phyloP scores from a whole-genome alignment of 2,113 vertebrate genomes.

The Tamias sibiricus region DNA sequence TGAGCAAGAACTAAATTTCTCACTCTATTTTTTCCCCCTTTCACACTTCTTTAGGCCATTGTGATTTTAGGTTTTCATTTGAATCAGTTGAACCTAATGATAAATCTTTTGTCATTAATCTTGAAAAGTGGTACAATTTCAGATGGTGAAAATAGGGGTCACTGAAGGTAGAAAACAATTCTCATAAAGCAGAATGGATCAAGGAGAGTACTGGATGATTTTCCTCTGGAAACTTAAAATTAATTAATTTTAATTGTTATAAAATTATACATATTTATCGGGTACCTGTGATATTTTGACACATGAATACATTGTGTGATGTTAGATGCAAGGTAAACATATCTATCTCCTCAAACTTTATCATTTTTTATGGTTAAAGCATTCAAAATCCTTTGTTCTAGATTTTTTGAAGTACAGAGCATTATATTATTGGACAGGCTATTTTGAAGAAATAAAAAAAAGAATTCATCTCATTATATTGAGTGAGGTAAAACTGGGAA shows the following conservation, averaged over 20 bases:
- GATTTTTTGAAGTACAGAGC: no score
- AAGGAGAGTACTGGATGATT: neutral
- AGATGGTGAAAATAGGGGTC: neutral
- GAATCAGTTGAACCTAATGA: neutral
- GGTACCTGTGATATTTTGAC: no score
- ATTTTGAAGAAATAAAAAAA: conserved; percentile 37
- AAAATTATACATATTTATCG: no score
- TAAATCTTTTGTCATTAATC: neutral
- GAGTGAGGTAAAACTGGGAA: neutral
- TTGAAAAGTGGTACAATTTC: conserved; percentile 7
- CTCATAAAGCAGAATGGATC: neutral
- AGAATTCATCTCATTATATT: neutral
- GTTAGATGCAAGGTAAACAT: no score
- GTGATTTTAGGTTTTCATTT: conserved; percentile 21
- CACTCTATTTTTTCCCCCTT: neutral
- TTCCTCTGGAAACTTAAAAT: no score
- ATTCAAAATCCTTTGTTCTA: no score
- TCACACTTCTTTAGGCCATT: neutral
- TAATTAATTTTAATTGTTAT: no score
- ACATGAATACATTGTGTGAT: no score
- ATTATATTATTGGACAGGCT: no score
- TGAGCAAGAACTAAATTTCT: neutral
- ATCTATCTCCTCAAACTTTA: no score
- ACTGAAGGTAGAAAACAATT: neutral
- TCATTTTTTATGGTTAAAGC: no score